Conservation (phyloP, 2,113 vertebrate genomes). For the Lynx canadensis region DNA sequence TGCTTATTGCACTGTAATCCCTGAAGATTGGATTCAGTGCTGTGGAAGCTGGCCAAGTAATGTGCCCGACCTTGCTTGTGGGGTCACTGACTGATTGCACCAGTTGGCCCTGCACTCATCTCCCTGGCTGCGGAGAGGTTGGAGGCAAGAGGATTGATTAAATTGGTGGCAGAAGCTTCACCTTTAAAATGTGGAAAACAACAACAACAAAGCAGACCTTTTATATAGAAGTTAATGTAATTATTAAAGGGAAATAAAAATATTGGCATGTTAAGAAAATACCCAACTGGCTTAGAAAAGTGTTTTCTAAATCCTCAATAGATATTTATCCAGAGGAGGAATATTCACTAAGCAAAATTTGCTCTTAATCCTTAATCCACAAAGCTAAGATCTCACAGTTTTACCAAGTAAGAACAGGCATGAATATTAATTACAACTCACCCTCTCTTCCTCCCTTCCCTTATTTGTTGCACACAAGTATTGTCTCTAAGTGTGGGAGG, state of each 20-base stretch:
- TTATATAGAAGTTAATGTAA: slow-evolving; percentile 20
- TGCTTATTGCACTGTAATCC: slow-evolving; percentile 41
- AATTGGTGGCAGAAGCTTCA: neutral
- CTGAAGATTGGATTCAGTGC: neutral
- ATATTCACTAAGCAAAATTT: slow-evolving; percentile 77
- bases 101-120: neutral
- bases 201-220: neutral
- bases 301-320: slow-evolving; percentile 68
- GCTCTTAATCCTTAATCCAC: slow-evolving; percentile 77
- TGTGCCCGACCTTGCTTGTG: neutral
- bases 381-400: slow-evolving; percentile 72
- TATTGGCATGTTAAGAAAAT: slow-evolving; percentile 67
- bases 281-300: slow-evolving; percentile 52
- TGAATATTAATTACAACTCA: slow-evolving; percentile 74
- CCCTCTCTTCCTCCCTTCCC: no score
- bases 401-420: slow-evolving; percentile 63
- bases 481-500: neutral
- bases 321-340: slow-evolving; percentile 60
- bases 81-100: neutral
- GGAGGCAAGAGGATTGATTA: neutral
- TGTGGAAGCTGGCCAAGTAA: neutral
- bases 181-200: neutral
- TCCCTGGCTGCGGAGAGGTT: neutral
- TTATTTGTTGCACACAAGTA: neutral
- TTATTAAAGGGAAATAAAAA: slow-evolving; percentile 75